Evolutionary conservation across 2,113 vertebrate species (phyloP), one percentile per base, ranked within the genome.

Genomic region (Bubo scandiacus): DNA sequence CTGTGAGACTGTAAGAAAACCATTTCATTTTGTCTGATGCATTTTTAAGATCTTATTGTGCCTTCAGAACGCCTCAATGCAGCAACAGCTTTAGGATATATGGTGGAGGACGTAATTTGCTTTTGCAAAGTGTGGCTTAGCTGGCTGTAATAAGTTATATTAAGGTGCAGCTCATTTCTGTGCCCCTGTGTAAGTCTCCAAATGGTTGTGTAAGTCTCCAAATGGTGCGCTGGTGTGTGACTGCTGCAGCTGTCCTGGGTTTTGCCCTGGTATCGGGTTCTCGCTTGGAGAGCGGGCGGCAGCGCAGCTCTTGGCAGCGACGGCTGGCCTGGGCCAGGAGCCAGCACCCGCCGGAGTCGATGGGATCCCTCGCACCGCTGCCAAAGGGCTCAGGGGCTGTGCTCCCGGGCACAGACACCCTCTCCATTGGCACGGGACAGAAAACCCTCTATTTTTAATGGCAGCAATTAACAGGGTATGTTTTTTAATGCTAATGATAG

Each of bases 241-340:
- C 77, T 30, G 91, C 78, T 8, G 86, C 95, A 95, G 94, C 95
- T 94, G 95, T 87, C 90, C 81, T 0, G 34, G 66, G 59, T 17
- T 94, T 30, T 71, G 92, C 74, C 70, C 71, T n/a, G 57, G 87
- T 90, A 73, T 96, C 32, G 0, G 78, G 49, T 91, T 97, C 78
- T 57, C 15, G 0, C 61, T 71, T 0, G 67, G 10, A 9, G 78
- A 70, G 81, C 10, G 6, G 79, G 67, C 14, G 6, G 61, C 90
- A 79, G 63, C 2, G 2, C 1, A 1, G 85, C 51, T 71, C 86
- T 47, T 51, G 90, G 94, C 94, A 77, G 71, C 1, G 1, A 12
- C 0, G 30, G 11, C 81, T 42, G 68, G 27, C 86, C 96, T 16
- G 73, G 96, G 81, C 72, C 0, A 0, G 68, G 12, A 20, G 72